A percentile compares a stretch with the other conserved stretches of the same genome.
phyloP scores from a whole-genome alignment of 2,888 invertebrate genomes.

The Lobophora halterata region DNA sequence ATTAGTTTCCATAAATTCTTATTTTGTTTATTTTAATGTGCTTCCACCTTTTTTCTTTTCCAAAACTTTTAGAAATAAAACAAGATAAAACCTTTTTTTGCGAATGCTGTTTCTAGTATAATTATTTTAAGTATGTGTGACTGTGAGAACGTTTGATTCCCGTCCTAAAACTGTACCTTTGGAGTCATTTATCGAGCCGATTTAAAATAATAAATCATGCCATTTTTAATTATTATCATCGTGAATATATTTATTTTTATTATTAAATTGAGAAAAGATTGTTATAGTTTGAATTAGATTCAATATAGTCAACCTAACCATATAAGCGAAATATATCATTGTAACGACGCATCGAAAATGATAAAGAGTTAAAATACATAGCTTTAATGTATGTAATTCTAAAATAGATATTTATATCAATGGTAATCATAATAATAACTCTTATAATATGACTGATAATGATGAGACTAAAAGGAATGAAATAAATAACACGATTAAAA shows the following conservation, averaged over 20 bases:
- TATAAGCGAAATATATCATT: slow-evolving; percentile 32
- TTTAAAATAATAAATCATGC: slow-evolving; percentile 9
- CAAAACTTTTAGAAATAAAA: no score
- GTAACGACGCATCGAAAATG: slow-evolving; percentile 52
- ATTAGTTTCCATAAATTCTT: slow-evolving; percentile 33
- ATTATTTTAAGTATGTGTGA: slow-evolving; percentile 21
- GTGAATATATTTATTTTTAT: slow-evolving; percentile 8
- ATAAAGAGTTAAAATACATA: slow-evolving; percentile 42
- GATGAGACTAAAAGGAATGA: slow-evolving; percentile 49
- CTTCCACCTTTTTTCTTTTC: slow-evolving; percentile 2
- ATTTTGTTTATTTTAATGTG: slow-evolving; percentile 11
- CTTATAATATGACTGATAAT: slow-evolving; percentile 52
- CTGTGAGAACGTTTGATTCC: slow-evolving; percentile 31
- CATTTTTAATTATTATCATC: slow-evolving; percentile 6
- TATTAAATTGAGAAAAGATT: slow-evolving; percentile 5
- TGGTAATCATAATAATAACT: slow-evolving; percentile 36
- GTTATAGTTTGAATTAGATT: slow-evolving; percentile 24
- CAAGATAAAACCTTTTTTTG: no score
- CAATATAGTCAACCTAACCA: slow-evolving; percentile 19
- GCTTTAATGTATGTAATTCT: slow-evolving; percentile 54
- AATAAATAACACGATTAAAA: slow-evolving; percentile 36
- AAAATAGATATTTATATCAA: slow-evolving; percentile 46
- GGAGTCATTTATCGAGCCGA: slow-evolving; percentile 21
- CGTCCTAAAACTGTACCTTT: slow-evolving; percentile 33
- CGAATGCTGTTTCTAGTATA: background rate